These are phyloP conservation scores for Leucoraja erinaceus DNA, from an alignment of 2,113 vertebrate genomes.

Conservation along the genomic window DNA sequence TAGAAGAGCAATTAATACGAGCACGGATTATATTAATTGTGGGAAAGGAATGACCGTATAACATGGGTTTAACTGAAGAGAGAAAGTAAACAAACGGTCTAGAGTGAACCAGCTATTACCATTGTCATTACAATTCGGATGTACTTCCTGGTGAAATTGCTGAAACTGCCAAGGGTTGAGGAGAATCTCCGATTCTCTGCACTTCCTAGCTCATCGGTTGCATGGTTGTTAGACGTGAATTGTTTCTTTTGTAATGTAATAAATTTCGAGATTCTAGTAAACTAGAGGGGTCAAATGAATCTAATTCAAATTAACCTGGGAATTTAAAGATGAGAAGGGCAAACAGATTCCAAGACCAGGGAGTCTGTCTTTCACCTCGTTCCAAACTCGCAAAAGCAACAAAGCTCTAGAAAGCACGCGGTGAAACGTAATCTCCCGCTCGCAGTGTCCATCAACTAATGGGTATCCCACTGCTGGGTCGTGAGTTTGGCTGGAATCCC, in stretches of 20 bases:
- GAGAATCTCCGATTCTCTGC: not conserved
- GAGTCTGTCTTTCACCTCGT: constrained; percentile 49
- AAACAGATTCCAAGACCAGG: constrained; percentile 36
- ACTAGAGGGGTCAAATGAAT: not conserved
- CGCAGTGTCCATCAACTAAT: constrained; percentile 47
- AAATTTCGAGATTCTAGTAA: constrained; percentile 36
- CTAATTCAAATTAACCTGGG: constrained; percentile 1
- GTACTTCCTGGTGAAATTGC: not conserved
- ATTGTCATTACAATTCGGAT: not conserved
- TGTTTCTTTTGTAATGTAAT: constrained; percentile 16
- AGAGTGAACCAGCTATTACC: not conserved
- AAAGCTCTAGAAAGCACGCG: constrained; percentile 50
- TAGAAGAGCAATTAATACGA: not conserved
- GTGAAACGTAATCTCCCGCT: constrained; percentile 51
- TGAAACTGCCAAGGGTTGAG: not conserved
- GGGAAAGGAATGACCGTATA: not conserved
- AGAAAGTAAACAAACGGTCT: not conserved
- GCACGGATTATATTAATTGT: not conserved
- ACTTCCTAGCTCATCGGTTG: not conserved
- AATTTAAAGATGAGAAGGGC: constrained; percentile 38
- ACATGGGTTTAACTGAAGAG: not conserved
- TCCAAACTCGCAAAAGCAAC: constrained; percentile 55
- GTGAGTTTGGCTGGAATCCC: constrained; percentile 44
- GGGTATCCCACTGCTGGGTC: constrained; percentile 27
- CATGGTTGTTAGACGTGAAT: not conserved